Evolutionary conservation across 2,888 invertebrate species (phyloP).

Genomic region (Silvanus unidentatus): DNA sequence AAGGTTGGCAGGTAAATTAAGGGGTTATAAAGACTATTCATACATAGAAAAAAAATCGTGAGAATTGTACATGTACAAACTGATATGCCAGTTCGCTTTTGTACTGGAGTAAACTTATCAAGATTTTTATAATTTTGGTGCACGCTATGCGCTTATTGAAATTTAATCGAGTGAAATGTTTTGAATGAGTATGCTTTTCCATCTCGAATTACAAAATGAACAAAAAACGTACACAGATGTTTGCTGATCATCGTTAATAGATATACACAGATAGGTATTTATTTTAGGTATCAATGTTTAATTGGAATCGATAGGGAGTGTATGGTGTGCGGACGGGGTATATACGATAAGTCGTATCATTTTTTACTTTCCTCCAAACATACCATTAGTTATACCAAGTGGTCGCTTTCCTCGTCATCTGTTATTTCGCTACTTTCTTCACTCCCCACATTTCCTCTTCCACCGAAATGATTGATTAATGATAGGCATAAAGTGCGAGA

Average conservation of each 20-base stretch:
- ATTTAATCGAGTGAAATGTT: conserved; percentile 4
- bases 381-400: conserved; percentile 1
- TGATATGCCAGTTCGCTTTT: not conserved
- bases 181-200: not conserved
- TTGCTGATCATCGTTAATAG: no score
- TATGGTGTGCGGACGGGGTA: not conserved
- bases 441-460: not conserved
- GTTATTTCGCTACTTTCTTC: not conserved
- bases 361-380: not conserved
- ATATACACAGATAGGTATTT: no score
- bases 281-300: no score
- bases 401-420: conserved; percentile 1
- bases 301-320: not conserved
- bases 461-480: conserved; percentile 1
- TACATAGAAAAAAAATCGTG: conserved; percentile 4
- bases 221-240: no score
- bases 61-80: not conserved
- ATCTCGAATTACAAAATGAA: no score
- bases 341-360: conserved; percentile 1
- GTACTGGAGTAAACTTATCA: not conserved
- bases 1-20: conserved; percentile 3
- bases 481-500: not conserved
- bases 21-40: conserved; percentile 1
- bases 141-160: conserved; percentile 2
- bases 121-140: not conserved